Base-by-base conservation (phyloP, 1,140 invertebrate genomes). In the Aphelinus atriplicis region DNA sequence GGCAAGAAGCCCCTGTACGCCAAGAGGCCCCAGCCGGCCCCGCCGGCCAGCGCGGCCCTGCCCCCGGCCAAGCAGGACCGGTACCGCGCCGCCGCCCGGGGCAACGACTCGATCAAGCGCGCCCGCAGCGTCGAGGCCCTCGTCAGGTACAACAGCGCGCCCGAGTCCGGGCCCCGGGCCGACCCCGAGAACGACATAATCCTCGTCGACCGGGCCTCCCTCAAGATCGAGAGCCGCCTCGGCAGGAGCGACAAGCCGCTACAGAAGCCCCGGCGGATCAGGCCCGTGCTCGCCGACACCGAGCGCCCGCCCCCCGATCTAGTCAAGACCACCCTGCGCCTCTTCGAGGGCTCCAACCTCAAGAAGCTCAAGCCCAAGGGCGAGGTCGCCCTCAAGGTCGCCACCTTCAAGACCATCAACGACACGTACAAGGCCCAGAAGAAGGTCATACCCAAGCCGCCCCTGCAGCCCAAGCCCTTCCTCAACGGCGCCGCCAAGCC, bases 281-380 rank as follows among this genome's bases (percentile, higher is more conserved):
- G 90, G 65, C 92, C 93, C 1, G 86, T 94, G n/a, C 89, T 94
- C 70, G 92, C 92, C 73, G 94, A 95, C 58, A 92, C 92, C 0
- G 95, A 96, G 78, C 90, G 95, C 42, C 95, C 95, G 2, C 94
- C 94, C 2, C 92, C 93, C 1, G 95, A 96, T 90, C 90, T 95
- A 62, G 95, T 96, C 56, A 95, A 94, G 81, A 94, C 94, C 61
- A 93, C 94, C 1, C 90, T 95, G 76, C 91, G 93, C 79, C 93
- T 95, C 80, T 97, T 97, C 85, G 95, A 97, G 84, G 90, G 90
- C 48, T 89, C 91, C 6, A 89, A 91, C 3, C 89, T 92, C n/a
- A 89, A 82, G 78, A 87, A 81, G 79, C 78, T 84, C 68, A 90
- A 89, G 51, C 88, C 89, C 4, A 91, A 90, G 7, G 91, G 91